phyloP scores from a whole-genome alignment of 2,888 invertebrate genomes.

The Pantelozetes paolii region DNA sequence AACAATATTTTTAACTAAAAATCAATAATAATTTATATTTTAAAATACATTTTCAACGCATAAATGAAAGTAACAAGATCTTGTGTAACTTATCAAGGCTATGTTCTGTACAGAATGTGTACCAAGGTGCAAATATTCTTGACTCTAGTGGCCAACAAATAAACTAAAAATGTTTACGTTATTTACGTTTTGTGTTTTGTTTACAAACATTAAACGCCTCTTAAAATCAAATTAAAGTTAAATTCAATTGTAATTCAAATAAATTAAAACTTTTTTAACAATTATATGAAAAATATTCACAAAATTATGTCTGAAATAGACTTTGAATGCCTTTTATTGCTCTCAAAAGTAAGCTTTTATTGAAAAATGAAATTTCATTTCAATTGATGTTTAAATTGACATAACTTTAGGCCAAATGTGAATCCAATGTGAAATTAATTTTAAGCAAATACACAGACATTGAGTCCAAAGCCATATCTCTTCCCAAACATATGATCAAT shows the following conservation, averaged over 20 bases:
- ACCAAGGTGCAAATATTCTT: too few species aligned
- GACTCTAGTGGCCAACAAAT: too few species aligned
- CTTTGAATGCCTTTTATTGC: background rate
- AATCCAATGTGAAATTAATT: background rate
- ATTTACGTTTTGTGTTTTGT: background rate
- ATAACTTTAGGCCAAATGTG: background rate
- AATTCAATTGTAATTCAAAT: too few species aligned
- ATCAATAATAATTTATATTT: too few species aligned
- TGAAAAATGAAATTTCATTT: background rate
- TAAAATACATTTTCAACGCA: too few species aligned
- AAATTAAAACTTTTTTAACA: too few species aligned
- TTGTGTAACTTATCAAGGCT: too few species aligned
- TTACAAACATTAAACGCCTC: background rate
- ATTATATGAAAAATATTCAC: too few species aligned
- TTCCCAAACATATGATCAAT: background rate
- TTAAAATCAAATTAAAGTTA: background rate
- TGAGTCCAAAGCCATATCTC: background rate
- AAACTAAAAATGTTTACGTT: background rate
- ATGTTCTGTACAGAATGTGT: too few species aligned
- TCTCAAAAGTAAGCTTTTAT: background rate
- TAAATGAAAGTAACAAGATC: too few species aligned
- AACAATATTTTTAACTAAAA: too few species aligned
- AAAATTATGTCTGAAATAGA: slow-evolving; percentile 11
- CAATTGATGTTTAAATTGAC: background rate
- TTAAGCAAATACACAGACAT: background rate